A percentile compares a stretch with the other conserved stretches of the same genome.
phyloP scores from a whole-genome alignment of 2,113 vertebrate genomes.

The Semnornis frantzii region DNA sequence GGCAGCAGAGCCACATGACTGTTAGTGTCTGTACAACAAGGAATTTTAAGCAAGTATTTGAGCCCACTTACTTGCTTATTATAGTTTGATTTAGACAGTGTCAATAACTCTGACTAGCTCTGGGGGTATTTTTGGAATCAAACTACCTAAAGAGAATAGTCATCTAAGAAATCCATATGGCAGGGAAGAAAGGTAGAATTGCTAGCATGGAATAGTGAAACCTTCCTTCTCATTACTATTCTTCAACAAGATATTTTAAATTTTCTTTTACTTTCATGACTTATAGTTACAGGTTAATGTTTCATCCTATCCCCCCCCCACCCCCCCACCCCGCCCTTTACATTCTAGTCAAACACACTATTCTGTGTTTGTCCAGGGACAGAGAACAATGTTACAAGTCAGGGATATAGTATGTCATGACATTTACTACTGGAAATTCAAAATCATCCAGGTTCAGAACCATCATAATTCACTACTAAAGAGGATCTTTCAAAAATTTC shows the following conservation, averaged over 20 bases:
- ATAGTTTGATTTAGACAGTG: constrained; percentile 41
- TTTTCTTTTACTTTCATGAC: not conserved
- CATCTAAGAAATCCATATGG: constrained; percentile 37
- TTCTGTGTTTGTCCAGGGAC: not conserved
- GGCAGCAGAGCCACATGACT: not conserved
- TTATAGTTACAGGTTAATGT: not conserved
- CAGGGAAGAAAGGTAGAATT: not conserved
- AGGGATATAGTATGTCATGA: not conserved
- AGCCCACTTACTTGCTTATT: constrained; percentile 37
- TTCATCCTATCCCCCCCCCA: no score
- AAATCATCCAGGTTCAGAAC: constrained; percentile 21
- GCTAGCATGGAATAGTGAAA: not conserved
- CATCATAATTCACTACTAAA: constrained; percentile 38
- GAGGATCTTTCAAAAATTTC: constrained; percentile 32
- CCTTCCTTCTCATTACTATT: not conserved
- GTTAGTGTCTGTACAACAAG: not conserved
- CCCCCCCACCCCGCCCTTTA: no score
- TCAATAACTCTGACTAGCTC: constrained; percentile 48
- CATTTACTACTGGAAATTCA: constrained; percentile 36
- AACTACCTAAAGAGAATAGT: constrained; percentile 29
- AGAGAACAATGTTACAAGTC: not conserved
- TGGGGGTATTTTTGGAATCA: constrained; percentile 40
- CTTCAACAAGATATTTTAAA: not conserved
- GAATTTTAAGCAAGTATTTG: not conserved
- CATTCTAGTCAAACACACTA: not conserved